phyloP scores from a whole-genome alignment of 2,888 invertebrate species.

The Spodoptera picta region DNA sequence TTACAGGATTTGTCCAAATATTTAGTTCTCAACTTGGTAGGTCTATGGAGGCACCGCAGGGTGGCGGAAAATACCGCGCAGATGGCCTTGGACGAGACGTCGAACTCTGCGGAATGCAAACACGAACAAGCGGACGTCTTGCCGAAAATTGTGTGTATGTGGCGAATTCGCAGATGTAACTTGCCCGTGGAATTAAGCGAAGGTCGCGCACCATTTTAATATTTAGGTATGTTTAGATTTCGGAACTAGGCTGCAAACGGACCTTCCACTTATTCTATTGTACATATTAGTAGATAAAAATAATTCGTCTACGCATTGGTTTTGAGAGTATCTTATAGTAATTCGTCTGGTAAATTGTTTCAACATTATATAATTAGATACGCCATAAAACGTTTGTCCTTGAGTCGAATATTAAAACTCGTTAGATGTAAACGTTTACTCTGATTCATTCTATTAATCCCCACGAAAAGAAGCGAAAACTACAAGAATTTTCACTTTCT shows the following conservation, averaged over 20 bases:
- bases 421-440: conserved; percentile 18
- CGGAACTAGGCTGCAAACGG: conserved; percentile 36
- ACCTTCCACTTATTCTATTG: conserved; percentile 24
- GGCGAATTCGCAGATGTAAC: conserved; percentile 52
- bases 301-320: conserved; percentile 1
- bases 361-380: conserved; percentile 24
- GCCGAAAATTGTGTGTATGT: conserved; percentile 73
- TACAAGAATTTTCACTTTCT: conserved; percentile 36
- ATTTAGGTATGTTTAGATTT: conserved; percentile 7
- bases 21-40: conserved; percentile 59
- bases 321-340: conserved; percentile 8
- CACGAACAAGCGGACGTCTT: conserved; percentile 70
- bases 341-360: conserved; percentile 16
- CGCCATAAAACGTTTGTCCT: conserved; percentile 32
- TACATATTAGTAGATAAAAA: conserved; percentile 12
- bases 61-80: conserved; percentile 59
- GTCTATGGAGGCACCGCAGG: conserved; percentile 73
- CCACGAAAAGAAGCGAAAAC: conserved; percentile 18
- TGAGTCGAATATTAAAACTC: conserved; percentile 33
- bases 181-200: conserved; percentile 18
- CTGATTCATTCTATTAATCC: conserved; percentile 39
- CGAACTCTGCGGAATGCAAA: conserved; percentile 85
- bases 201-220: conserved; percentile 3
- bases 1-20: conserved; percentile 42
- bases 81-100: conserved; percentile 80